Evolutionary conservation across 2,113 vertebrate genomes (phyloP).

Genomic region (Amblyopsis rosae): DNA sequence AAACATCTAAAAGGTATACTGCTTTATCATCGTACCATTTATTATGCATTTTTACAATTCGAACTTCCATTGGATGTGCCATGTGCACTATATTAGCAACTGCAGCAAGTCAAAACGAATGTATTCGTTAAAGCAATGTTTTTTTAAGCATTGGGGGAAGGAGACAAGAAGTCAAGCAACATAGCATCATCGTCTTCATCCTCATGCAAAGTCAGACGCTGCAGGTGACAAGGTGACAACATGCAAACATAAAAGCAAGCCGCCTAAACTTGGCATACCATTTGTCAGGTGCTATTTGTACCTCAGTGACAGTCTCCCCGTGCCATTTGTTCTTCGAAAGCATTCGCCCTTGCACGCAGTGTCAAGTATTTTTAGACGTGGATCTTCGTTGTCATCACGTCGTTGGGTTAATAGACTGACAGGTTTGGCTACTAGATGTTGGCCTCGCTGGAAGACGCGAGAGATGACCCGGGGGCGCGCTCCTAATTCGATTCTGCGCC

Average conservation of each 20-base stretch:
- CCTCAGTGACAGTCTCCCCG: constrained; percentile 16
- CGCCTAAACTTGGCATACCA: constrained; percentile 47
- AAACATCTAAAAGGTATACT: constrained; percentile 5
- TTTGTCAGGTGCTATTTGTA: constrained; percentile 23
- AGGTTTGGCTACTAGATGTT: constrained; percentile 27
- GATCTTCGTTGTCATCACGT: constrained; percentile 13
- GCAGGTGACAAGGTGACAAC: constrained; percentile 68
- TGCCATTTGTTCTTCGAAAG: constrained; percentile 35
- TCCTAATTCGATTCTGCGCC: no score
- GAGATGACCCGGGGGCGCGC: no score
- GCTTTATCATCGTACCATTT: no score
- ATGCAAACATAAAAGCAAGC: constrained; percentile 48
- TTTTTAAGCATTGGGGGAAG: constrained; percentile 22
- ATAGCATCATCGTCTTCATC: constrained; percentile 23
- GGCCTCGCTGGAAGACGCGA: not conserved
- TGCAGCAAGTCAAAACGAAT: not conserved
- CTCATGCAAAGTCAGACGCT: constrained; percentile 44
- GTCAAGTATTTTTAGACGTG: constrained; percentile 1
- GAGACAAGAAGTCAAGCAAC: constrained; percentile 47
- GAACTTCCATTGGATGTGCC: not conserved
- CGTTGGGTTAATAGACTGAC: constrained; percentile 48
- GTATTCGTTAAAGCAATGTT: not conserved
- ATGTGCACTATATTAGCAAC: not conserved
- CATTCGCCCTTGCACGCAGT: constrained; percentile 1
- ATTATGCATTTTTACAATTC: no score